Conservation (phyloP, 2,888 invertebrate genomes). For the Sympetrum striolatum region DNA sequence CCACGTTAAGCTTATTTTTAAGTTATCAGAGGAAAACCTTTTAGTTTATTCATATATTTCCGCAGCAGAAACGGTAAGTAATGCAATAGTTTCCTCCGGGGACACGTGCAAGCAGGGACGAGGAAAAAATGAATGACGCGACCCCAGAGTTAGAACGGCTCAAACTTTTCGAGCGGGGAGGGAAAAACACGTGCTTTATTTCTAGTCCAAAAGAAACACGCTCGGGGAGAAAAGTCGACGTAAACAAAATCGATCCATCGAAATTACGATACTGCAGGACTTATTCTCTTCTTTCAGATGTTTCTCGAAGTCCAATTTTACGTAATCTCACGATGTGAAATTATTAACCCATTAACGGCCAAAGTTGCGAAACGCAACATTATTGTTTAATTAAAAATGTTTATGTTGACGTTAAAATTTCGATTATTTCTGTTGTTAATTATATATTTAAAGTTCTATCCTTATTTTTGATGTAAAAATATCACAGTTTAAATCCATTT, state of each 20-base stretch:
- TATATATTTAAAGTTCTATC: too few species aligned
- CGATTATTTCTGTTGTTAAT: too few species aligned
- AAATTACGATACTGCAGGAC: neutral
- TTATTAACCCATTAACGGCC: too few species aligned
- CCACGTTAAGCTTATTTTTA: constrained; percentile 2
- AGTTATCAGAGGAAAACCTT: constrained; percentile 22
- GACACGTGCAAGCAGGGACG: neutral
- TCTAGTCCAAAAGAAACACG: neutral
- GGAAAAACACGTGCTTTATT: neutral
- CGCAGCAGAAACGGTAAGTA: neutral
- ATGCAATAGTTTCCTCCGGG: neutral
- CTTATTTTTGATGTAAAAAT: too few species aligned
- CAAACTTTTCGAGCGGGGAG: neutral
- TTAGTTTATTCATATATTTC: constrained; percentile 25
- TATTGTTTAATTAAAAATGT: too few species aligned
- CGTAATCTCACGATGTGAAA: too few species aligned
- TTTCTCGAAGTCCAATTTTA: too few species aligned
- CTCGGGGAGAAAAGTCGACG: neutral
- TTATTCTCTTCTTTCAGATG: too few species aligned
- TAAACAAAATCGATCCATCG: constrained; percentile 12
- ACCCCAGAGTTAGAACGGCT: neutral
- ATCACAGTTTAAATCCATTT: too few species aligned
- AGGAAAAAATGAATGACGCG: neutral
- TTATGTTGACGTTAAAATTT: too few species aligned
- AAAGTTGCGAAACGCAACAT: too few species aligned